Evolutionary conservation across 1,140 invertebrate species (phyloP), one percentile per base, ranked within the genome.

Genomic region (Drosophila pachea): DNA sequence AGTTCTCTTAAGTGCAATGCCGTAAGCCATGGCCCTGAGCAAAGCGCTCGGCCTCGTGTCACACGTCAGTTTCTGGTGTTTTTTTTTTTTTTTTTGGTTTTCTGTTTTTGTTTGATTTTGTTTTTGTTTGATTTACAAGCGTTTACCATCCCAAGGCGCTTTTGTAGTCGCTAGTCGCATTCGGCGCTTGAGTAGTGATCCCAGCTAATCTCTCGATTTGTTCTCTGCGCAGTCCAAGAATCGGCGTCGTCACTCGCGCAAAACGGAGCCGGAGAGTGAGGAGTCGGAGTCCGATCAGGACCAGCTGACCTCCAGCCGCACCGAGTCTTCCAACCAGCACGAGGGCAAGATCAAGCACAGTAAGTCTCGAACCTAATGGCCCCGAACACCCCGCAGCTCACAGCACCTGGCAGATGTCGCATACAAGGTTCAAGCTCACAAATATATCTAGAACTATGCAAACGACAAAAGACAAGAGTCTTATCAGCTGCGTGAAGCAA

Each of bases 281-380:
- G 94, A 94, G 74, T 94, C 93, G 76, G 94, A 94, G 86, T 95
- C 94, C 74, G 94, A 95, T 89, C 92, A 92, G 63, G 94, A 95
- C 77, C 93, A 94, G 76, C 84, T 94, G 71, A 94, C 93, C 52
- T 94, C 93, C 66, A 94, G 93, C 87, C 91, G 94, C 82, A 94
- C 93, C 43, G 94, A 94, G 88, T 94, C 93, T 73, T 94, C 94
- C 82, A 94, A 94, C 90, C 94, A 94, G 81, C 90, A 94, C 72
- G 94, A 95, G 86, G 91, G 92, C 76, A 94, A 94, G 90, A 91
- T 93, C 66, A 94, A 94, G 90, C 93, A 94, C 87, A 94, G 93
- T 94, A 90, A 90, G 92, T 89, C 11, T 9, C 3, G 14, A 4
- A 53, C 9, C 45, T 36, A 8, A 7, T 29, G 5, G 12, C 2